These are phyloP conservation scores for Neocrepidodera transversa DNA, from an alignment of 2,888 invertebrate species.

Conservation along the genomic window DNA sequence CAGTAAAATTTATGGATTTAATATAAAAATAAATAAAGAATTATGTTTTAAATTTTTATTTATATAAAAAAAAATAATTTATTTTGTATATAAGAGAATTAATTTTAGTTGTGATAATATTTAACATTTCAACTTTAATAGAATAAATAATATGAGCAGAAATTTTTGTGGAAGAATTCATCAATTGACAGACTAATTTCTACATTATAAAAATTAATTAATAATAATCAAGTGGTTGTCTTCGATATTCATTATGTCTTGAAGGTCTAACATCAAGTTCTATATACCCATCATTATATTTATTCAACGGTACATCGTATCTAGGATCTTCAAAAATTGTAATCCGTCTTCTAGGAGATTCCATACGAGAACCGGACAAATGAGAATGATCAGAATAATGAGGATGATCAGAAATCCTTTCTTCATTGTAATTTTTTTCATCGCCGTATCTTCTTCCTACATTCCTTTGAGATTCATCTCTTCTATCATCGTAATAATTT, in stretches of 20 bases:
- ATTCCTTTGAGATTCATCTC: conserved; percentile 45
- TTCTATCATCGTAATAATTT: conserved; percentile 50
- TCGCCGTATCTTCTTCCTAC: conserved; percentile 44
- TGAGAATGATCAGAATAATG: neutral
- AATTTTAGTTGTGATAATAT: too few relatives aligned
- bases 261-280: conserved; percentile 48
- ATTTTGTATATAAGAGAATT: too few relatives aligned
- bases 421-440: conserved; percentile 43
- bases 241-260: conserved; percentile 29
- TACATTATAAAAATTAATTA: too few relatives aligned
- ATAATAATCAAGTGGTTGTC: conserved; percentile 40
- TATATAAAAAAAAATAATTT: too few relatives aligned
- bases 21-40: too few relatives aligned
- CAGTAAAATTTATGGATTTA: too few relatives aligned
- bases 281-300: conserved; percentile 45
- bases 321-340: conserved; percentile 58
- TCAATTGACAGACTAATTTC: too few relatives aligned
- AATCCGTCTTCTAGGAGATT: conserved; percentile 48
- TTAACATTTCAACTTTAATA: too few relatives aligned
- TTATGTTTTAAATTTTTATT: too few relatives aligned
- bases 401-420: conserved; percentile 39
- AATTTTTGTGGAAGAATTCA: too few relatives aligned
- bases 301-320: conserved; percentile 23
- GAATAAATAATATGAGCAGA: too few relatives aligned
- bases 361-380: neutral